Evolutionary conservation across 2,888 invertebrate genomes (phyloP), one percentile per base, ranked within the genome.

Genomic region (Augochlorella aurata): DNA sequence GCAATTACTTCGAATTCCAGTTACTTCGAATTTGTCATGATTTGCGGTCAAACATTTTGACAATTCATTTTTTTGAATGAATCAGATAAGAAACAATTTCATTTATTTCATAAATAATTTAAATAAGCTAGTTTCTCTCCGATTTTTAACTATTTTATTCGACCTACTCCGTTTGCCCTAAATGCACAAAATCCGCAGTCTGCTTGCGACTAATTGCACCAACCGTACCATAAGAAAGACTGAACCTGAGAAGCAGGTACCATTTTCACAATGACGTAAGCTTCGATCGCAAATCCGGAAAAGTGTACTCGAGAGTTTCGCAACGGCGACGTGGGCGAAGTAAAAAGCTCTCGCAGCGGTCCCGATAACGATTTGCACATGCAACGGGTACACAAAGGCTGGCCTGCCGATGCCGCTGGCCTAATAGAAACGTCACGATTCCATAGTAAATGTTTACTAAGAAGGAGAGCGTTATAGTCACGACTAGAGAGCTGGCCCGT

Each of bases 381-480:
- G 58, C 24, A 58, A 29, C 58, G 24, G 7, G 14, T 24, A 14
- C 21, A 14, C 58, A 58, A 58, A 58, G 58, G 58, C 24, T 14
- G 58, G 58, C 24, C 8, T 24, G 16, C 0, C 58, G 58, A 24
- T 8, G 58, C 58, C 58, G 58, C 58, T 24, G 29, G 63, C 38
- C 38, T 63, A 63, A 63, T 63, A 63, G 63, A 63, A 63, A 38
- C 63, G 63, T 63, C 63, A 63, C 63, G 58, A 58, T 58, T 58
- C 58, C 63, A 12, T 44, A 18, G 65, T 65, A 65, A 65, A 44
- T 65, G 65, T 65, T 65, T 65, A 65, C 65, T n/a, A 65, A 18
- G 65, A 65, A 65, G n/a, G 65, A 65, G 44, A 65, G n/a, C 65
- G 12, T 65, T 65, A 65, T 24, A 63, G 52, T 75, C 58, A 16